phyloP scores from a whole-genome alignment of 2,888 invertebrate species.

The Eurytoma adleriae region DNA sequence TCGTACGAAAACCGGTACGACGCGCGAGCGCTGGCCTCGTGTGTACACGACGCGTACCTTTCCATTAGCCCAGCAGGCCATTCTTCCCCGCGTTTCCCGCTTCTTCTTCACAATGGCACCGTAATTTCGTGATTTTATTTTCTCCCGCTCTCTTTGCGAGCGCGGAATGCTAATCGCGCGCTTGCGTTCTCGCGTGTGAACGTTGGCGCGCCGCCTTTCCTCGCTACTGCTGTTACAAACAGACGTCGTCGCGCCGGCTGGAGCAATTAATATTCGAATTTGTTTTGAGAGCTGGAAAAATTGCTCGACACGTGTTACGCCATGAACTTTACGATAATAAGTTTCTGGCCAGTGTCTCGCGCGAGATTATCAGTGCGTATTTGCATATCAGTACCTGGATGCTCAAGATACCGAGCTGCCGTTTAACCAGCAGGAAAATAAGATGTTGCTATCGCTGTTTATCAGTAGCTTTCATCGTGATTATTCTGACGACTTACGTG shows the following conservation, averaged over 20 bases:
- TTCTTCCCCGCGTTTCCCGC: slow-evolving; percentile 2
- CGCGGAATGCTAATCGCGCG: slow-evolving; percentile 27
- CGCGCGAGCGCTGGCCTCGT: not conserved
- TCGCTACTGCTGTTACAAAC: too few species aligned
- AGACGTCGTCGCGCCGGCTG: too few species aligned
- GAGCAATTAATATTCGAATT: too few species aligned
- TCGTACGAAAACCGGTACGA: slow-evolving; percentile 3
- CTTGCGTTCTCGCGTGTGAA: slow-evolving; percentile 26
- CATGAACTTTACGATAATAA: too few species aligned
- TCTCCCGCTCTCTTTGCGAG: not conserved
- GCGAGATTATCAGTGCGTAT: not conserved
- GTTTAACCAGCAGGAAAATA: not conserved
- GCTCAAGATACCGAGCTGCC: not conserved
- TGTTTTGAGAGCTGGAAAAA: too few species aligned
- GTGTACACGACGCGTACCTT: not conserved
- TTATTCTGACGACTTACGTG: too few species aligned
- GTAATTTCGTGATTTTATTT: slow-evolving; percentile 29
- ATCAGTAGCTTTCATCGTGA: not conserved
- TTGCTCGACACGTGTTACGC: too few species aligned
- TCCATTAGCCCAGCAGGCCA: not conserved
- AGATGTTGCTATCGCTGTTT: not conserved
- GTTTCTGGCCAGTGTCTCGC: not conserved
- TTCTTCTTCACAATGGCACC: slow-evolving; percentile 23
- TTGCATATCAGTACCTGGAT: slow-evolving; percentile 4
- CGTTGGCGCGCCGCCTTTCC: not conserved